These are phyloP conservation scores for Barypeithes pellucidus DNA, from an alignment of 2,888 invertebrate genomes.

Conservation along the genomic window DNA sequence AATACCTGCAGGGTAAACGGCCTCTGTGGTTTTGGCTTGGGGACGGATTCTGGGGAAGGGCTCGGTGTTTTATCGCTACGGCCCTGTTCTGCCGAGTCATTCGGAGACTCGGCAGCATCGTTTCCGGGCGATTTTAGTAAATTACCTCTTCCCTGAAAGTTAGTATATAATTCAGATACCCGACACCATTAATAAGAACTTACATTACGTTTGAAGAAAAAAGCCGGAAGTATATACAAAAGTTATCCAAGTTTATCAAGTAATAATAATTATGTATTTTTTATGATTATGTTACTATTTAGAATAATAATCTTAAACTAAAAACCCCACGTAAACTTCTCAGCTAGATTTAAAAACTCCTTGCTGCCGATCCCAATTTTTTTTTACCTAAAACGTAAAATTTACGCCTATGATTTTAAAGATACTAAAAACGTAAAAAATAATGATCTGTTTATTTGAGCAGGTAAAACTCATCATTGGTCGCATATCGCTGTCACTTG, in stretches of 20 bases:
- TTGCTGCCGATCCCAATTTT: no score
- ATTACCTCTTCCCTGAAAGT: conserved; percentile 72
- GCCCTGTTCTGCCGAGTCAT: conserved; percentile 48
- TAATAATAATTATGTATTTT: not conserved
- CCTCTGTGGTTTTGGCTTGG: conserved; percentile 73
- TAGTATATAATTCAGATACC: conserved; percentile 60
- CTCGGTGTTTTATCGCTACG: conserved; percentile 50
- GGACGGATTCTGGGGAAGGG: conserved; percentile 53
- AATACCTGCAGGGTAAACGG: conserved; percentile 76
- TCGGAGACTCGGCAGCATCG: conserved; percentile 56
- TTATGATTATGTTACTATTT: not conserved
- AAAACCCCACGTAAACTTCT: not conserved
- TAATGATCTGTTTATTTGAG: no score
- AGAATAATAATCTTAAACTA: not conserved
- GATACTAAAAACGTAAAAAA: no score
- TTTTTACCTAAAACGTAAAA: no score
- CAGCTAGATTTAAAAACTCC: no score
- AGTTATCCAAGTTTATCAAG: not conserved
- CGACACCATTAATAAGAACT: conserved; percentile 41
- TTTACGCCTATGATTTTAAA: no score
- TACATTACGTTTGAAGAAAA: conserved; percentile 12
- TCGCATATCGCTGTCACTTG: no score
- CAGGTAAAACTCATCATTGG: no score
- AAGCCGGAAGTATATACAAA: not conserved
- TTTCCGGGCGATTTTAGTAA: conserved; percentile 67